These are phyloP conservation scores for Corapipo altera DNA, from an alignment of 2,113 vertebrate genomes.

Conservation along the genomic window DNA sequence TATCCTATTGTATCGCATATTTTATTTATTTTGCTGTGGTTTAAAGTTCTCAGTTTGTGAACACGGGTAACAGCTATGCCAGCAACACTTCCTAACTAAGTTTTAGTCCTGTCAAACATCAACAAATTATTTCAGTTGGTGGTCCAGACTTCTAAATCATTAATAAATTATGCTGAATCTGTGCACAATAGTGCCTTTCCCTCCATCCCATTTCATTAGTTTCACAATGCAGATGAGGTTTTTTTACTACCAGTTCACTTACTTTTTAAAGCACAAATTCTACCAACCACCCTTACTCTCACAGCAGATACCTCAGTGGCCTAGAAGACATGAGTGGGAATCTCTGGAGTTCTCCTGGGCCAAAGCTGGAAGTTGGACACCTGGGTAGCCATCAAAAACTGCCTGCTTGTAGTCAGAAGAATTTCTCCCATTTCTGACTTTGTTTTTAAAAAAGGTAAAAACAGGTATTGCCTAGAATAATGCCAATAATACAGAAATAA, in stretches of 20 bases:
- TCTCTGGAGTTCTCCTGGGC: background rate
- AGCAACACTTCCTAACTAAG: background rate
- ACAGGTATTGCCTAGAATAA: background rate
- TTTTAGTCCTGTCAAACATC: background rate
- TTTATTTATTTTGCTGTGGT: background rate
- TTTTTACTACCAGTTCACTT: background rate
- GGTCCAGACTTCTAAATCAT: background rate
- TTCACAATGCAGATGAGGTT: rapidly evolving
- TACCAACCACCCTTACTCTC: background rate
- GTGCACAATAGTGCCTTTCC: background rate
- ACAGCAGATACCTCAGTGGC: background rate
- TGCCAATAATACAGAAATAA: background rate
- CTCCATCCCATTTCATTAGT: background rate
- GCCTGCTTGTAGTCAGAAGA: background rate
- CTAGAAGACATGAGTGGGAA: background rate
- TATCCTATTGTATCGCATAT: background rate
- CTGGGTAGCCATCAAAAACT: background rate
- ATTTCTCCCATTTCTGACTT: background rate
- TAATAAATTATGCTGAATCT: background rate
- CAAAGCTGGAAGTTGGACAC: background rate
- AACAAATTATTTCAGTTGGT: background rate
- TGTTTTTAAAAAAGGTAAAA: background rate
- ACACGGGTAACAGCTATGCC: background rate
- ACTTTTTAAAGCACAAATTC: background rate
- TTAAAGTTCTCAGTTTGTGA: background rate